Base-by-base conservation (phyloP, 35 echinoderm and acorn worm genomes). In the Heliocidaris erythrogramma region DNA sequence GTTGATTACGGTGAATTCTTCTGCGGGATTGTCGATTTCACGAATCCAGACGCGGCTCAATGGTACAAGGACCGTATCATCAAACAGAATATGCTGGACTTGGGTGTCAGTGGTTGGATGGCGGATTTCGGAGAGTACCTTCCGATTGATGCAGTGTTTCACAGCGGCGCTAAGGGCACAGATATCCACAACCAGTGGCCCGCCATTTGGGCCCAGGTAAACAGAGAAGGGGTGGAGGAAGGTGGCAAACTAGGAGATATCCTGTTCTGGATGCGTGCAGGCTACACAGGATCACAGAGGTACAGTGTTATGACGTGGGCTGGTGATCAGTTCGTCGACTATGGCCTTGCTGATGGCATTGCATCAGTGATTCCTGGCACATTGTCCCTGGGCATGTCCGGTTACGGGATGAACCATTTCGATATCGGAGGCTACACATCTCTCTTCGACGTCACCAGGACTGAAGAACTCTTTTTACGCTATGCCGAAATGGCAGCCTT, bases 61-160 rank as follows among this genome's bases (percentile, higher is more conserved):
- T 99, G 98, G 98, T 99, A 99, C 94, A 99, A 99, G 89, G 90
- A 96, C 49, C 93, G 84, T 9, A 95, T 97, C 13, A 99, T 99
- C 47, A 96, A 91, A 65, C 95, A 95, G 71, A 97, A 97, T 49
- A 96, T 99, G 97, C 96, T 99, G 30, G 98, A 97, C 32, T 84
- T 99, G 65, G 98, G 98, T 9, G 94, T 99, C 48, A 96, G 94
- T 59, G 98, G 98, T 59, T 99, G 98, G 98, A 99, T 99, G 98
- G 98, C 98, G 11, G 98, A 99, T 85, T 97, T 99, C 90, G 97
- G 98, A 13, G 98, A 99, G 42, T 99, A 99, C 60, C 95, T 99
- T 29, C 98, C 98, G 13, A 97, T 96, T 5, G 97, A 99, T 93
- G 97, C 96, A 9, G 97, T 97, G n/a, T 99, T 99, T 29, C 30